Base-by-base conservation (phyloP, 1,140 invertebrate genomes). In the Drosophila mayri region DNA sequence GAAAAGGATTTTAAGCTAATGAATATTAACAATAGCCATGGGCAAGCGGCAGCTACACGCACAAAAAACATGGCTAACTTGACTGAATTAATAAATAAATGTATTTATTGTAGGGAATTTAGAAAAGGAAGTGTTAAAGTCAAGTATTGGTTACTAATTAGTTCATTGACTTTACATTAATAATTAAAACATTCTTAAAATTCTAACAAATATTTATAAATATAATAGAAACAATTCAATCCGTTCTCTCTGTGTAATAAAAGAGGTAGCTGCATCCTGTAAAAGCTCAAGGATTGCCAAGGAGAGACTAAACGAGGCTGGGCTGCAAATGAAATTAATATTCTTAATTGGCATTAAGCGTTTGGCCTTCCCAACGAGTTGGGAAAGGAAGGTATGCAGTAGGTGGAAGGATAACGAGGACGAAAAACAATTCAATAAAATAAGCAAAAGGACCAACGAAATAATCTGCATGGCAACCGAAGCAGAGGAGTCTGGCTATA, bases 261-360 rank as follows among this genome's bases (percentile, higher is more conserved):
- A 18, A 22, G 3, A 37, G 22, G 61, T 25, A 32, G 62, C 49
- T 76, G 72, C 72, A 76, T 25, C 52, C 54, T 49, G 25, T 14
- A 55, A 66, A 46, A 30, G n/a, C 30, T 16, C 47, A 73, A 18
- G 37, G 46, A 59, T 44, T 65, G 14, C 52, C 3, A 3, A 8
- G 25, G 32, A 30, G 12, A 50, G 38, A 71, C 64, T 83, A 79
- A 79, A 67, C 76, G 81, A 76, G 59, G 7, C 61, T 25, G 47
- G 57, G 25, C 67, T 80, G 68, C 84, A 87, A 84, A 78, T 72
- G 73, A 90, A 87, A 84, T 88, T 84, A 88, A 88, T 88, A 88
- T 84, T 80, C 76, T 68, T 88, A 88, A 90, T 88, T 88, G 84
- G 80, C 84, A 88, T 90, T 87, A 87, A 79, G 71, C 79, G 76